Percentiles rank a stretch among this genome's conserved stretches.
These are phyloP conservation scores for Oophaga sylvatica DNA, from an alignment of 2,797 vertebrate genomes.

Conservation along the genomic window DNA sequence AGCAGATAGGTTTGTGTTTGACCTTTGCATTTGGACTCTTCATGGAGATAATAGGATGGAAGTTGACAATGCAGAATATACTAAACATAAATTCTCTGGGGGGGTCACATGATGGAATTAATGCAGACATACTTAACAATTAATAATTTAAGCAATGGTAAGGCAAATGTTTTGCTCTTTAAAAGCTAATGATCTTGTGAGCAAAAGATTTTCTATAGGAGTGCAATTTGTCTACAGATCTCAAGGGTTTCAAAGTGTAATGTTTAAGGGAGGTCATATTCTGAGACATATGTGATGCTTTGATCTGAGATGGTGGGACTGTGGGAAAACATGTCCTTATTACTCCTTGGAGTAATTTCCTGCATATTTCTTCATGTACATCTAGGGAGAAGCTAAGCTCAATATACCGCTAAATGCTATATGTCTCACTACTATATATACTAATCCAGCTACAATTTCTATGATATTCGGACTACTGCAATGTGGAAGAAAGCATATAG, in stretches of 20 bases:
- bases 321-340: not conserved
- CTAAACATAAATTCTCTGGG: conserved; percentile 39
- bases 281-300: conserved; percentile 13
- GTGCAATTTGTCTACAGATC: conserved; percentile 15
- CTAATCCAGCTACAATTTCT: not conserved
- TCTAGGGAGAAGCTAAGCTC: not conserved
- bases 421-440: not conserved
- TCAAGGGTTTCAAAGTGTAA: conserved; percentile 22
- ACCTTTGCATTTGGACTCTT: conserved; percentile 48
- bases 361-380: not conserved
- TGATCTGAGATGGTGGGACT: not conserved
- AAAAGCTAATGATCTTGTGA: conserved; percentile 51
- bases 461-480: too few species aligned
- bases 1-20: conserved; percentile 24
- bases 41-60: conserved; percentile 22
- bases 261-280: conserved; percentile 24
- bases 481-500: too few species aligned
- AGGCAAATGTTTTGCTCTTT: conserved; percentile 46
- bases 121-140: conserved; percentile 53
- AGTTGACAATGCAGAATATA: conserved; percentile 46
- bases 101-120: conserved; percentile 36
- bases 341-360: not conserved
- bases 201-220: conserved; percentile 18
- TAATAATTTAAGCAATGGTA: conserved; percentile 56
- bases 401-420: not conserved